phyloP scores from a whole-genome alignment of 2,113 vertebrate genomes.

The Pogona vitticeps region DNA sequence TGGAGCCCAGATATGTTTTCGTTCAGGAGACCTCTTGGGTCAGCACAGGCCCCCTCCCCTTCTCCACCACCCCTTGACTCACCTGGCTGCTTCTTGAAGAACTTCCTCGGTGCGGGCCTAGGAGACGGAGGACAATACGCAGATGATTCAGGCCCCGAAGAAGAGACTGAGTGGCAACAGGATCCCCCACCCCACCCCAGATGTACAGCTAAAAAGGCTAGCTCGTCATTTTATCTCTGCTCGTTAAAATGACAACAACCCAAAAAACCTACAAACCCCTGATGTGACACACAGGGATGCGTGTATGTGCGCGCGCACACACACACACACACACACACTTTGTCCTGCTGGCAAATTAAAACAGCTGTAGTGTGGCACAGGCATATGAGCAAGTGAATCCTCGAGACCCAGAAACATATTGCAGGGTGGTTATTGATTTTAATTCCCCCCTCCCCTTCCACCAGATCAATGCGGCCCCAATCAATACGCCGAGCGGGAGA shows the following conservation, averaged over 20 bases:
- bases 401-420: constrained; percentile 29
- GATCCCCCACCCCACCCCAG: background rate
- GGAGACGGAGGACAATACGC: background rate
- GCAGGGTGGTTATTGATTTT: constrained; percentile 30
- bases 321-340: background rate
- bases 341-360: constrained; percentile 13
- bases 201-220: no score
- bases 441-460: constrained; percentile 17
- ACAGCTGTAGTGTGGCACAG: background rate
- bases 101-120: background rate
- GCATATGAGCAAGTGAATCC: background rate
- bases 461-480: constrained; percentile 39
- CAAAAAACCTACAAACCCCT: background rate
- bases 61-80: background rate
- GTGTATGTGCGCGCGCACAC: background rate
- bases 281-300: background rate
- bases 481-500: constrained; percentile 25
- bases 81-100: background rate
- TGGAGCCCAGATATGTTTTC: accelerated
- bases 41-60: no score
- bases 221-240: background rate
- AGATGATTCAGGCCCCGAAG: no score
- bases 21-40: no score
- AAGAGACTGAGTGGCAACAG: background rate
- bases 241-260: background rate